Conservation (phyloP, 2,113 vertebrate genomes). For the Saguinus imperator region DNA sequence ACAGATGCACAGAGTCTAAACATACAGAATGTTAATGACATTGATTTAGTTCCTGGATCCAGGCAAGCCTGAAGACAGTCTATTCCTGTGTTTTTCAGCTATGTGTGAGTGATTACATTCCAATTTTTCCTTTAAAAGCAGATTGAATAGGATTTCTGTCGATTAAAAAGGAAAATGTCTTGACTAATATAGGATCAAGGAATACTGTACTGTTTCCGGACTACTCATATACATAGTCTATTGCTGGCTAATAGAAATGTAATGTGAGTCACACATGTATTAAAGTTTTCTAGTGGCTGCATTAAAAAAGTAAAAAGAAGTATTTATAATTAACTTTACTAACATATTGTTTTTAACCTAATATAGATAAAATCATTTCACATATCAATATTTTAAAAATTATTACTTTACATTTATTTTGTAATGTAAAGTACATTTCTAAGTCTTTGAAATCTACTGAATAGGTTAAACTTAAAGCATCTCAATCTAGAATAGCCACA, state of each 20-base stretch:
- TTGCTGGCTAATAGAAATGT: background rate
- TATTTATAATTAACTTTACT: background rate
- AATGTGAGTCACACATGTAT: background rate
- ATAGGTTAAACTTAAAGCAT: background rate
- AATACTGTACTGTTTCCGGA: background rate
- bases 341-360: background rate
- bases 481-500: background rate
- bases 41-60: background rate
- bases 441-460: background rate
- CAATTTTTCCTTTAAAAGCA: background rate
- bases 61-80: background rate
- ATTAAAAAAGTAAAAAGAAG: background rate
- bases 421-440: too few relatives aligned
- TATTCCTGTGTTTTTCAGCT: background rate
- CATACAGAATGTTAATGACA: background rate
- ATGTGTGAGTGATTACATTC: background rate
- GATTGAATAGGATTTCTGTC: background rate
- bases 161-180: background rate
- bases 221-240: background rate
- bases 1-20: background rate
- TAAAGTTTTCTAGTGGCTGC: background rate
- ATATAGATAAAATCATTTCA: background rate
- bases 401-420: background rate
- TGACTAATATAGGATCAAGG: background rate
- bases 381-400: background rate